Evolutionary conservation across 2,113 vertebrate species (phyloP).

Genomic region (Neomonachus schauinslandi): DNA sequence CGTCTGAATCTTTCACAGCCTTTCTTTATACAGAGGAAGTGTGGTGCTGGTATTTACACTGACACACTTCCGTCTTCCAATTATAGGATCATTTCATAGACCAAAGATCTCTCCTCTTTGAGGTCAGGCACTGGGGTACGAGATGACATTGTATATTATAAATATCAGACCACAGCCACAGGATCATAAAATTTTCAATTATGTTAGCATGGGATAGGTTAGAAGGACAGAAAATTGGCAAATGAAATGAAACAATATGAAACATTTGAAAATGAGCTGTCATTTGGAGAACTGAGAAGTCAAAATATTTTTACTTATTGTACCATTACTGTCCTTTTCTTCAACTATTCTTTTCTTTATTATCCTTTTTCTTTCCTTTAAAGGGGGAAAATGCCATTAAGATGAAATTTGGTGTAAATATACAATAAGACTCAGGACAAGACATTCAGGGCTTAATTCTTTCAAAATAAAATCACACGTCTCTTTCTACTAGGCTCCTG

Average conservation of each 20-base stretch:
- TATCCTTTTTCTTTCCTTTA: background rate
- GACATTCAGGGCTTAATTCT: background rate
- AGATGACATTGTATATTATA: background rate
- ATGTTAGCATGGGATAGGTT: background rate
- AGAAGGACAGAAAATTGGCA: background rate
- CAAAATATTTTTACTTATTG: background rate
- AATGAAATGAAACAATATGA: background rate
- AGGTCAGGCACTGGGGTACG: background rate
- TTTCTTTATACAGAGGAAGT: background rate
- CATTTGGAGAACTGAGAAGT: background rate
- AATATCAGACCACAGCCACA: background rate
- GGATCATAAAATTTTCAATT: background rate
- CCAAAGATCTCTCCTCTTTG: background rate
- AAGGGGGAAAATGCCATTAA: background rate
- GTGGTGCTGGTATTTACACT: background rate
- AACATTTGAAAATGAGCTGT: background rate
- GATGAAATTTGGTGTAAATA: constrained; percentile 17
- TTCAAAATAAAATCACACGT: background rate
- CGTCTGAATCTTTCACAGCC: background rate
- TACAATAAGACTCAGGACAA: background rate
- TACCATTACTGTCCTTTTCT: background rate
- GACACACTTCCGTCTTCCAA: background rate
- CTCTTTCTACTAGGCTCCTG: background rate
- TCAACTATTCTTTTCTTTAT: background rate
- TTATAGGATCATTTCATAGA: background rate